Evolutionary conservation across 2,113 vertebrate species (phyloP).

Genomic region (Eudyptes chrysolophus): DNA sequence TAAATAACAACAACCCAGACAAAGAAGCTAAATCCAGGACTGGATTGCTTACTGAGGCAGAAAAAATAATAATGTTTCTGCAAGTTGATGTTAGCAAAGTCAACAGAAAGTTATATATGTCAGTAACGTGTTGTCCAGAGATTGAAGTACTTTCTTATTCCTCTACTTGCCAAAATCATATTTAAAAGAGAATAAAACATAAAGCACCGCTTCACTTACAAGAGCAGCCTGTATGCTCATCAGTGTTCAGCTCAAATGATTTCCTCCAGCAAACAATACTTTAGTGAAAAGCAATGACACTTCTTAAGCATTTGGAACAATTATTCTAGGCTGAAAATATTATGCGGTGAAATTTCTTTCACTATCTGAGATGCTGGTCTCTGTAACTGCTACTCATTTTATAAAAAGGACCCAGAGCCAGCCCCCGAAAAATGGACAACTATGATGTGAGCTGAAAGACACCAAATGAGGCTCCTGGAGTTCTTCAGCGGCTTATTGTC

Average conservation of each 20-base stretch:
- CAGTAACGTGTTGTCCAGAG: slow-evolving; percentile 11
- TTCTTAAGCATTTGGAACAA: not conserved
- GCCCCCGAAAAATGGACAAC: not conserved
- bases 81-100: slow-evolving; percentile 7
- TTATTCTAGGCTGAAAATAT: slow-evolving; percentile 14
- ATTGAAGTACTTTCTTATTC: slow-evolving; percentile 38
- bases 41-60: slow-evolving; percentile 10
- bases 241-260: slow-evolving; percentile 22
- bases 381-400: not conserved
- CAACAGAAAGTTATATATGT: slow-evolving; percentile 31
- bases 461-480: not conserved
- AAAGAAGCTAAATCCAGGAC: slow-evolving; percentile 11
- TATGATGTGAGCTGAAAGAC: not conserved
- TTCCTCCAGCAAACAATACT: not conserved
- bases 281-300: slow-evolving; percentile 1
- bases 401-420: not conserved
- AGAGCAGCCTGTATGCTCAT: slow-evolving; percentile 16
- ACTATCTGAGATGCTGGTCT: not conserved
- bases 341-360: not conserved
- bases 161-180: slow-evolving; percentile 11
- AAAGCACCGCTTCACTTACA: slow-evolving; percentile 30
- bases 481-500: not conserved
- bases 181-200: slow-evolving; percentile 43
- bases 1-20: not conserved
- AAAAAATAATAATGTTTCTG: slow-evolving; percentile 43